Conservation (phyloP, 53 echinoderm and acorn worm genomes). For the Hippasteria phrygiana region DNA sequence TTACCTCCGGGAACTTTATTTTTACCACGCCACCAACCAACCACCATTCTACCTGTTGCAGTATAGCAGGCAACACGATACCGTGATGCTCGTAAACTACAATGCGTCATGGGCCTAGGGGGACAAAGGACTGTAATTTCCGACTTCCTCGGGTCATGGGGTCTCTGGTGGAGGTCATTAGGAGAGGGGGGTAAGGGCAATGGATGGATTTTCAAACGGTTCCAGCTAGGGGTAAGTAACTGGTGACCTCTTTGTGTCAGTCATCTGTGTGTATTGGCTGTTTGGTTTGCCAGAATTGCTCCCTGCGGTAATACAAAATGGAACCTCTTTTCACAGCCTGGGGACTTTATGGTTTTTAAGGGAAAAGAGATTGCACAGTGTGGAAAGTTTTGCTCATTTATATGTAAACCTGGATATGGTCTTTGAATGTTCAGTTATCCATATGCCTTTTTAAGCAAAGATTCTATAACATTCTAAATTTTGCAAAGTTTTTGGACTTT, state of each 20-base stretch:
- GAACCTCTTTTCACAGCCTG: not conserved
- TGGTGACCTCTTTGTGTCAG: conserved; percentile 51
- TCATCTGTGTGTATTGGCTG: conserved; percentile 19
- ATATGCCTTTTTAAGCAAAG: too few species aligned
- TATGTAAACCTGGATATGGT: too few species aligned
- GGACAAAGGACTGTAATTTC: conserved; percentile 36
- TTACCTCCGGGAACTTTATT: not conserved
- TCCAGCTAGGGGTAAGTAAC: conserved; percentile 1
- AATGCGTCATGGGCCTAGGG: conserved; percentile 46
- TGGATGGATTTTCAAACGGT: conserved; percentile 41
- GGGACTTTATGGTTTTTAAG: too few species aligned
- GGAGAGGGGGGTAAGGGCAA: conserved; percentile 19
- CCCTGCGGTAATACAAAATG: conserved; percentile 28
- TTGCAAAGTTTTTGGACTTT: too few species aligned
- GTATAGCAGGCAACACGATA: conserved; percentile 6
- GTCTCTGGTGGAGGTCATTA: conserved; percentile 39
- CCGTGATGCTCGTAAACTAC: conserved; percentile 31
- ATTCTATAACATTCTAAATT: too few species aligned
- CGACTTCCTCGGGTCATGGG: conserved; percentile 50
- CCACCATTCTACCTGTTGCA: not conserved
- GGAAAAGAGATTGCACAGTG: too few species aligned
- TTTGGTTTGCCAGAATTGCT: conserved; percentile 41
- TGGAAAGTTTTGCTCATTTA: too few species aligned
- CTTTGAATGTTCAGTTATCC: too few species aligned
- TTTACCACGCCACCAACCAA: not conserved